Evolutionary conservation across 2,888 invertebrate genomes (phyloP).

Genomic region (Quadriops clusia): DNA sequence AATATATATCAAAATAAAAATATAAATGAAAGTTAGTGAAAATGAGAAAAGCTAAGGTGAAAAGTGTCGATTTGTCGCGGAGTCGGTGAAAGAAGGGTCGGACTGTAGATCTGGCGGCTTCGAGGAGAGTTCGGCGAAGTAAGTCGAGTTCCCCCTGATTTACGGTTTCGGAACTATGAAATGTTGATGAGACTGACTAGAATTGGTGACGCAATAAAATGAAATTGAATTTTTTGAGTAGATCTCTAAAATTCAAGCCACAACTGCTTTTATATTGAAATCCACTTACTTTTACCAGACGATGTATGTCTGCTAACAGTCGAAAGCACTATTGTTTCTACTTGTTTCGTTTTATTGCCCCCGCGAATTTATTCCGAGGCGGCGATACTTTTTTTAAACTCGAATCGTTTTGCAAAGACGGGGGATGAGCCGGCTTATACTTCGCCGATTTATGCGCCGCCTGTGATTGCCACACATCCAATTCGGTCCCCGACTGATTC

Average conservation of each 20-base stretch:
- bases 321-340: conserved; percentile 21
- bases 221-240: conserved; percentile 35
- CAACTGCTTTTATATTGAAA: conserved; percentile 21
- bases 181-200: conserved; percentile 36
- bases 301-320: conserved; percentile 22
- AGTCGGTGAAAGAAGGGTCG: too few relatives aligned
- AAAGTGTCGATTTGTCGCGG: too few relatives aligned
- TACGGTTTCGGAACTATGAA: conserved; percentile 35
- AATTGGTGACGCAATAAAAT: conserved; percentile 32
- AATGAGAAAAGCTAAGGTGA: too few relatives aligned
- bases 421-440: conserved; percentile 22
- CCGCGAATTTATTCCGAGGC: conserved; percentile 28
- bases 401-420: conserved; percentile 23
- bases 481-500: conserved; percentile 19
- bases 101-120: too few relatives aligned
- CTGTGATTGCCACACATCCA: conserved; percentile 19
- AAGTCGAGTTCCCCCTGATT: conserved; percentile 23
- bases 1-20: too few relatives aligned
- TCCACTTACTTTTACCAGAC: conserved; percentile 20
- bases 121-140: too few relatives aligned
- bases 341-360: conserved; percentile 27
- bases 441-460: conserved; percentile 19
- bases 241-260: conserved; percentile 27
- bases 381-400: conserved; percentile 21
- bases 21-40: too few relatives aligned